Conservation (phyloP, 2,888 invertebrate species). For the Hyalella azteca region DNA sequence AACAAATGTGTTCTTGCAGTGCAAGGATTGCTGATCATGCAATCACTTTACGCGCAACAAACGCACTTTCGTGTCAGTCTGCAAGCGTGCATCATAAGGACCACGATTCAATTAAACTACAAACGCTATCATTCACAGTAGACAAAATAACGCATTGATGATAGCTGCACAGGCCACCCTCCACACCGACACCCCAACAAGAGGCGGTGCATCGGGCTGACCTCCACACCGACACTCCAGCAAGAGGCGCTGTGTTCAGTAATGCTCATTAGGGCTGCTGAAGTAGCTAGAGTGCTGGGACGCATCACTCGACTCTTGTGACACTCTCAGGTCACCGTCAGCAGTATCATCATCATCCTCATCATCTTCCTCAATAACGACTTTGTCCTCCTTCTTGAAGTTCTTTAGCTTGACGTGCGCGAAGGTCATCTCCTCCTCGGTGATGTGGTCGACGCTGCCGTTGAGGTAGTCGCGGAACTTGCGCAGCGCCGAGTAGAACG, state of each 20-base stretch:
- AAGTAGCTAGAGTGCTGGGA: background rate
- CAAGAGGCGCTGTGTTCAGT: background rate
- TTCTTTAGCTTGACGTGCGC: constrained; percentile 47
- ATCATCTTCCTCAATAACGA: background rate
- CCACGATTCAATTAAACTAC: too few relatives aligned
- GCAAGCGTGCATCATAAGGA: too few relatives aligned
- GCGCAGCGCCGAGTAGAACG: constrained; percentile 93
- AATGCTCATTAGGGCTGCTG: background rate
- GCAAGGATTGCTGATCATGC: too few relatives aligned
- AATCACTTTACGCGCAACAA: too few relatives aligned
- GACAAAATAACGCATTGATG: too few relatives aligned
- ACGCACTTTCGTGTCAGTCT: too few relatives aligned
- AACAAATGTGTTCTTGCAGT: too few relatives aligned
- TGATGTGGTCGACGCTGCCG: constrained; percentile 66
- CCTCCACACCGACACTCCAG: background rate
- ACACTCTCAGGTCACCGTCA: background rate
- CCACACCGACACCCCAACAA: too few relatives aligned
- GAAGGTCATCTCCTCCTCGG: constrained; percentile 54
- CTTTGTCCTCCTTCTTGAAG: constrained; percentile 40
- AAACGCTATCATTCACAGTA: too few relatives aligned
- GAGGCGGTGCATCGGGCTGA: background rate
- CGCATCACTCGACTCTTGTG: background rate
- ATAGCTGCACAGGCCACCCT: too few relatives aligned
- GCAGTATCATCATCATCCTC: constrained; percentile 21
- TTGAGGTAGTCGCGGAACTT: constrained; percentile 93